Base-by-base conservation (phyloP, 2,888 invertebrate genomes). In the Entomobrya multifasciata region DNA sequence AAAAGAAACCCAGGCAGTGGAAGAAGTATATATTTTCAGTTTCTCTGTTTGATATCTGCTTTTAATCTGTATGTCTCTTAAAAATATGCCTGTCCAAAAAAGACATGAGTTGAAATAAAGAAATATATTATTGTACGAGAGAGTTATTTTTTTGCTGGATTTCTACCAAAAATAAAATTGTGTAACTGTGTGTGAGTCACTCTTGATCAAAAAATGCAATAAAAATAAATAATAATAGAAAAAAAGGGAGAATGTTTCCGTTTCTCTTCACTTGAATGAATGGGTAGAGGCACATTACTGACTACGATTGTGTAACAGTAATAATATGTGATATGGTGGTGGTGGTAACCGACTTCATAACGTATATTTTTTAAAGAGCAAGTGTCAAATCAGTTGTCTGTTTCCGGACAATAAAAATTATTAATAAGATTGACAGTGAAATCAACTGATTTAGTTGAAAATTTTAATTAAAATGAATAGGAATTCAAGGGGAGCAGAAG, bases 181-280 rank as follows among this genome's bases (percentile, higher is more conserved):
- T n/a, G 13, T 15, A 10, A 6, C 13, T 60, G 60, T 15, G 13
- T 30, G 67, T 41, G 44, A 60, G 15, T 60, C 60, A 60, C 30
- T 60, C 67, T 41, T 67, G 20, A 65, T 65, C 65, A 67, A 44
- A 20, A 67, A 15, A 65, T 41, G 30, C 44, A 67, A 22, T 5
- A 67, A 44, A 20, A 41, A 67, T 65, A 65, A 65, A 36, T 36
- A 67, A 67, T 67, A 67, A 44, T 67, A 67, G 41, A 44, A n/a
- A n/a, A n/a, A 55, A 44, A 44, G 67, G 67, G 67, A 67, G 67
- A 41, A 44, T 67, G 67, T 44, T 67, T 67, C 67, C 67, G 67
- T 44, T 67, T 30, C 6, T 67, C 8, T 22, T 20, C 44, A 20
- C 36, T 44, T 67, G 67, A 67, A 67, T 67, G 67, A 20, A 36